Percentiles rank a stretch among this genome's conserved stretches.
Conservation (phyloP, 2,797 vertebrate species). For the Podarcis lilfordi region DNA sequence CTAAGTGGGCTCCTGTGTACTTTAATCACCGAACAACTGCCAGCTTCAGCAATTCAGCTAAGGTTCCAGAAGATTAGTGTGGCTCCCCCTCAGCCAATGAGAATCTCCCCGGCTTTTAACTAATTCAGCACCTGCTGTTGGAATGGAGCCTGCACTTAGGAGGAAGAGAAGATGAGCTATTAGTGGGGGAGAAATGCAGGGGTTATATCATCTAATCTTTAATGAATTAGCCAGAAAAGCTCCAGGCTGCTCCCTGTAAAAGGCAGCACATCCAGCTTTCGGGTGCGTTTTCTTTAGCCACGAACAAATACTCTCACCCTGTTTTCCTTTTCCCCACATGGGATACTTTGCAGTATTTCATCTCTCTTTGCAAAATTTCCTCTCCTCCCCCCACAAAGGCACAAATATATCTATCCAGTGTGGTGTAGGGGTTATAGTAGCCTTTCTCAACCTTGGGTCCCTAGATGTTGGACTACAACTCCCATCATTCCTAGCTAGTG, state of each 20-base stretch:
- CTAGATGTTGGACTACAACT: no score
- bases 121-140: constrained; percentile 9
- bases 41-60: constrained; percentile 41
- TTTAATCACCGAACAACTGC: constrained; percentile 37
- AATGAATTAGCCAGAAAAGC: background rate
- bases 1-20: constrained; percentile 41
- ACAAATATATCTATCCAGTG: background rate
- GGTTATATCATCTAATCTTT: background rate
- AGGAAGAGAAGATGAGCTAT: background rate
- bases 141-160: background rate
- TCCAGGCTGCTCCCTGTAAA: background rate
- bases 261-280: background rate
- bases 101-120: constrained; percentile 12
- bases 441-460: no score
- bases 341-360: background rate
- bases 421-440: no score
- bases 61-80: constrained; percentile 33
- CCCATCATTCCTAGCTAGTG: no score
- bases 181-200: constrained; percentile 21
- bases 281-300: background rate
- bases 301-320: background rate
- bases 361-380: background rate
- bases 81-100: constrained; percentile 18
- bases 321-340: no score
- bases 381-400: background rate